phyloP scores from a whole-genome alignment of 2,888 invertebrate genomes.

The Eurytoma adleriae region DNA sequence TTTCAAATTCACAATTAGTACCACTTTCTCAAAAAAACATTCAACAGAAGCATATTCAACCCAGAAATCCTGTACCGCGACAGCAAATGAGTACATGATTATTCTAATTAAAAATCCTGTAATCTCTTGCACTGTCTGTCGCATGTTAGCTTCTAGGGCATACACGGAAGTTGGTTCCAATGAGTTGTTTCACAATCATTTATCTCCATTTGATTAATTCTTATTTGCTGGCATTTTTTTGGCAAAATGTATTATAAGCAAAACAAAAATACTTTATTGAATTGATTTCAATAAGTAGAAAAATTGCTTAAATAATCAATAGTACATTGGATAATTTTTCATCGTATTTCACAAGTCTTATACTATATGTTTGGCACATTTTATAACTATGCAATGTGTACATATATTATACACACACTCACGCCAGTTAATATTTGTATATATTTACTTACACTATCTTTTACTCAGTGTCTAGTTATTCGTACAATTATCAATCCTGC shows the following conservation, averaged over 20 bases:
- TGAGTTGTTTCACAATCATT: neutral
- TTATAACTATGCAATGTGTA: too few species aligned
- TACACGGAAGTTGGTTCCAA: constrained; percentile 2
- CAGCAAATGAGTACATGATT: constrained; percentile 71
- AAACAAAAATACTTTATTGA: too few species aligned
- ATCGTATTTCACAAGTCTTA: too few species aligned
- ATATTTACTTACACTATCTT: too few species aligned
- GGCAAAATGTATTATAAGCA: neutral
- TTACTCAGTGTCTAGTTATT: too few species aligned
- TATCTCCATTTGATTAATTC: constrained; percentile 3
- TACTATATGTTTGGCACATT: too few species aligned
- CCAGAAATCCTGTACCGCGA: constrained; percentile 70
- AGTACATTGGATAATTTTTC: too few species aligned
- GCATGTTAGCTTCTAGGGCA: constrained; percentile 59
- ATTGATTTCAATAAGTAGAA: too few species aligned
- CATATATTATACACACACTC: too few species aligned
- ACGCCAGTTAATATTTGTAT: too few species aligned
- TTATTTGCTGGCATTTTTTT: constrained; percentile 18
- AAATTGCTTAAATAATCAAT: too few species aligned
- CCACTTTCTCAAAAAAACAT: constrained; percentile 74
- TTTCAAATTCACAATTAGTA: constrained; percentile 76
- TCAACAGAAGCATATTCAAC: constrained; percentile 72
- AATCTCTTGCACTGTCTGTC: constrained; percentile 57
- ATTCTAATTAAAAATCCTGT: constrained; percentile 36
- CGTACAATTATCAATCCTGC: too few species aligned